Evolutionary conservation across 1,140 invertebrate genomes (phyloP), one percentile per base, ranked within the genome.

Genomic region (Panulirus ornatus): DNA sequence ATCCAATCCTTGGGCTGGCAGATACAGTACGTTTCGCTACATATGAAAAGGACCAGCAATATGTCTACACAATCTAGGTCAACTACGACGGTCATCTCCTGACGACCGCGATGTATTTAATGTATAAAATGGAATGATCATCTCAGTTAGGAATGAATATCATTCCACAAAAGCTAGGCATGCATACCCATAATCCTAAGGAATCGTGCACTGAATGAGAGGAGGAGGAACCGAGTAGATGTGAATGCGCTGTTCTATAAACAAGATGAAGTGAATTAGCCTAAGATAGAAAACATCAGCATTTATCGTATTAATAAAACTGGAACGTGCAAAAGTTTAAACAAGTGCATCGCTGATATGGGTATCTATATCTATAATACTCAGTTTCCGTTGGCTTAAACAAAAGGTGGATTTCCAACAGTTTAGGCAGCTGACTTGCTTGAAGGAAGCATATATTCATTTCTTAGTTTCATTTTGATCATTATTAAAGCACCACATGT

Each of bases 61-160:
- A 27, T 66, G n/a, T 30, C 58, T 66, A 66, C n/a, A 30, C 30
- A 66, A 3, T 27, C 58, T 66, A 66, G 58, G n/a, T n/a, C 30
- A 11, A 30, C 58, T 78, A 44, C 22, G 40, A 40, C 75, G 30
- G 44, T 22, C 44, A 40, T 44, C 22, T 78, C 22, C 36, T 16
- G 40, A 47, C 30, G 22, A 22, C 58, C 40, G 30, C 75, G 22
- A 44, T 30, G 38, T 78, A 78, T 78, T 27, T n/a, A 78, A 78
- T 47, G 75, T 78, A 78, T 30, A 78, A 78, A 78, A 78, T 78
- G 75, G 75, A 78, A 78, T 78, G 75, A 47, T 78, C 75, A 78
- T n/a, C 40, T 42, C 75, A 42, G 44, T 42, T 47, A 19, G 75
- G 75, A 47, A 42, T 42, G n/a, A 47, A 44, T 78, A 44, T 47